Base-by-base conservation (phyloP, 1,140 invertebrate genomes). In the Charaxes varanes region DNA sequence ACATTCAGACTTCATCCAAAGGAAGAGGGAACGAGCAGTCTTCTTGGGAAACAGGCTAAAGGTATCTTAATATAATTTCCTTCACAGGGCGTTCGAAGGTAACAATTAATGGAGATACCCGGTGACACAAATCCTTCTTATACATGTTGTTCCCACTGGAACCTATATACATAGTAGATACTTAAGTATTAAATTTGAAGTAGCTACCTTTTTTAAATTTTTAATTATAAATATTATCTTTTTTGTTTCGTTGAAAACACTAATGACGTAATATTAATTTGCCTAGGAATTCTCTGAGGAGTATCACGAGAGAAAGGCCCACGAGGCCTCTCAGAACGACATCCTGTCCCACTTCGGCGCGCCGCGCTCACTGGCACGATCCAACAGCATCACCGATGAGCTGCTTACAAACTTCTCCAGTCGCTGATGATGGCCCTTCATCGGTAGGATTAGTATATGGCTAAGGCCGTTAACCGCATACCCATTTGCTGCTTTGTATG, bases 1-100 rank as follows among this genome's bases (percentile, higher is more conserved):
- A 44, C 91, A 94, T 2, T 92, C 92, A 2, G 96, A 98, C 68
- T 94, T 91, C 65, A 97, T 98, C 91, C 92, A 96, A 34, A 95
- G 93, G 82, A 96, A 95, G 67, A 87, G 96, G 19, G 95, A 98
- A 73, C 86, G 94, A 47, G 92, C 94, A n/a, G 84, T 93, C 27
- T 96, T 97, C 82, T 83, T 93, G 15, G 92, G 93, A 15, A 93
- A 90, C 66, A 88, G 92, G 62, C 86, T 96, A 15, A 94, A 94
- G 86, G 89, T 90, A 15, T 7, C n/a, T n/a, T n/a, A n/a, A n/a
- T n/a, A n/a, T n/a, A n/a, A n/a, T n/a, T n/a, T n/a, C n/a, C n/a
- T n/a, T n/a, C n/a, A n/a, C n/a, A n/a, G n/a, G n/a, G n/a, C n/a
- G n/a, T n/a, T n/a, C n/a, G n/a, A n/a, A n/a, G n/a, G n/a, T n/a